Evolutionary conservation across 2,797 vertebrate genomes (phyloP).

Genomic region (Neostethus bicornis): DNA sequence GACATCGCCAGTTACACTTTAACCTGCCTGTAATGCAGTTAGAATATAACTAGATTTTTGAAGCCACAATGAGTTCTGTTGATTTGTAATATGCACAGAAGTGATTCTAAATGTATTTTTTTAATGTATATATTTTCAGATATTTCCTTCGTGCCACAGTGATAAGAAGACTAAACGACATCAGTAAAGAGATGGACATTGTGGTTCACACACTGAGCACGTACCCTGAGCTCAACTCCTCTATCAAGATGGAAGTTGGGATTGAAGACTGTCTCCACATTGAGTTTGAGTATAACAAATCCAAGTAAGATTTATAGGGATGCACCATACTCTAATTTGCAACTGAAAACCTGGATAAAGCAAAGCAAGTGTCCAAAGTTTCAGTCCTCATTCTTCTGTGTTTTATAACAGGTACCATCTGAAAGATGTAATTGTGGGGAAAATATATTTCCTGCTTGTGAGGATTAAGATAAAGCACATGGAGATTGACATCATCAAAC

Average conservation of each 20-base stretch:
- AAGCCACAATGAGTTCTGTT: not conserved
- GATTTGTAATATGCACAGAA: not conserved
- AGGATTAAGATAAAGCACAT: conserved; percentile 99
- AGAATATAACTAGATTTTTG: not conserved
- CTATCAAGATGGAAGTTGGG: conserved; percentile 99
- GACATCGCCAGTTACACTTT: conserved; percentile 28
- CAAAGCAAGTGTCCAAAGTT: too few relatives aligned
- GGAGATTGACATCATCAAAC: conserved; percentile 99
- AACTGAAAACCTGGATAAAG: not conserved
- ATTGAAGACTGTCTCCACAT: conserved; percentile 99
- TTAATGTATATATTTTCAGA: conserved; percentile 68
- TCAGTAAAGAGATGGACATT: conserved; percentile 97
- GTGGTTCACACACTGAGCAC: conserved; percentile 96
- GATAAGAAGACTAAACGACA: conserved; percentile 92
- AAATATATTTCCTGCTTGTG: conserved; percentile 98
- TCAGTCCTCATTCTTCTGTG: not conserved
- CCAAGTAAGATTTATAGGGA: conserved; percentile 86
- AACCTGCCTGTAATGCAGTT: conserved; percentile 15
- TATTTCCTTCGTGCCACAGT: conserved; percentile 98
- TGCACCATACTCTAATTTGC: not conserved
- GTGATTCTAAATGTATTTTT: not conserved
- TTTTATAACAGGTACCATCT: conserved; percentile 88
- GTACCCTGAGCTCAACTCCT: conserved; percentile 97
- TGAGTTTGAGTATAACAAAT: conserved; percentile 99
- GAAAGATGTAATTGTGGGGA: conserved; percentile 98